Evolutionary conservation across 2,797 vertebrate species (phyloP), one percentile per base, ranked within the genome.

Genomic region (Epinephelus coioides): DNA sequence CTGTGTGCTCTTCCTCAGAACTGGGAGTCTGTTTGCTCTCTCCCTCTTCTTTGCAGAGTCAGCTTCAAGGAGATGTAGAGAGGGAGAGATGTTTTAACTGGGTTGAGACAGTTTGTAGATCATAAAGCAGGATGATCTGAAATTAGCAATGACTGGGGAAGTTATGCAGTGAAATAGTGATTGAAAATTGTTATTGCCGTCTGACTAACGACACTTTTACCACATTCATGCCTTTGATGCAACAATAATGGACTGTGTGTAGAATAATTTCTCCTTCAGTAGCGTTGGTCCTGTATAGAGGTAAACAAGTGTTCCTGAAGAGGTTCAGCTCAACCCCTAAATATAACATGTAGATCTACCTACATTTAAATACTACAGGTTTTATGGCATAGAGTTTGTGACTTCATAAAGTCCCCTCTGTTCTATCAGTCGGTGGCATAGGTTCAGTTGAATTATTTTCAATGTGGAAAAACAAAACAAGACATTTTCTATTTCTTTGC

Each of bases 91-190:
- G 12, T 43, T 78, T 78, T 59, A 75, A 71, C 71, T 27, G 67
- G 70, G 67, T 73, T 73, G 56, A 60, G 69, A 44, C 15, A 23
- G 61, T 73, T 60, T 76, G 43, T 27, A 55, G 46, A 76, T 75
- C n/a, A 11, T 51, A 56, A 23, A 64, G 46, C 53, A 30, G 38
- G 46, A 5, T 17, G 53, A 69, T 68, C 18, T 50, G 49, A 77
- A 73, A 73, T 40, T 64, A 30, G 53, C 55, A 61, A 66, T 44
- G 63, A 61, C 55, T 15, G 27, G 5, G 12, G 51, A 75, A 53
- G 12, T 53, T 55, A 19, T 18, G 6, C 21, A n/a, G 47, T 61
- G 23, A 50, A 15, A 67, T 47, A 63, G 10, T 9, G 30, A 47
- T 4, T 47, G 65, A 17, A 77, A 60, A 60, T 51, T 18, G n/a